Conservation (phyloP, 37 sponge, comb jelly and placozoan genomes). For the Mnemiopsis leidyi region DNA sequence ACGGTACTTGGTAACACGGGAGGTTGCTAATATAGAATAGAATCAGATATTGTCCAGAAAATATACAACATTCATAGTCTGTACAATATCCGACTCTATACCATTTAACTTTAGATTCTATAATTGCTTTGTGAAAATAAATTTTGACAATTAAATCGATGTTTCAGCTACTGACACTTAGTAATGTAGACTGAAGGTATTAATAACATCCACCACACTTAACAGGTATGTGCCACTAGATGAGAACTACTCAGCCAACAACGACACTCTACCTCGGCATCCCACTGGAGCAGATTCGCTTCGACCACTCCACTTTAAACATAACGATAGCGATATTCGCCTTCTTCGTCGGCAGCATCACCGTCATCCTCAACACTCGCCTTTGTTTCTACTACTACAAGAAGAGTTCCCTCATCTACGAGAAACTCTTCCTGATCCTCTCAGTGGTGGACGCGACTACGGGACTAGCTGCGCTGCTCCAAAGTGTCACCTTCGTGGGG, state of each 20-base stretch:
- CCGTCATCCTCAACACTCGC: not conserved
- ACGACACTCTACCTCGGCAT: not conserved
- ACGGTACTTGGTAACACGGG: too few relatives aligned
- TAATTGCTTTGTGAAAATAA: too few relatives aligned
- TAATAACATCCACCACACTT: too few relatives aligned
- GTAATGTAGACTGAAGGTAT: too few relatives aligned
- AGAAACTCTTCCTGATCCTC: slow-evolving; percentile 13
- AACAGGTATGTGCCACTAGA: not conserved
- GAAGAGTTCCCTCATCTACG: not conserved
- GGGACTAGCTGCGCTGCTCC: not conserved
- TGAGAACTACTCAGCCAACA: not conserved
- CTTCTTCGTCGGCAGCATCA: not conserved
- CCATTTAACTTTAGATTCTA: too few relatives aligned
- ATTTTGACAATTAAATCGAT: too few relatives aligned
- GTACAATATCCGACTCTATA: too few relatives aligned
- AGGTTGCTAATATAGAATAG: too few relatives aligned
- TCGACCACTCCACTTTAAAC: not conserved
- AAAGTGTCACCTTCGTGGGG: not conserved
- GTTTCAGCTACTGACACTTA: too few relatives aligned
- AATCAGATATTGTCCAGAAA: too few relatives aligned
- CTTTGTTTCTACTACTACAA: not conserved
- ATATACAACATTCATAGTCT: too few relatives aligned
- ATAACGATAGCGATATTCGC: not conserved
- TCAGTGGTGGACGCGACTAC: not conserved
- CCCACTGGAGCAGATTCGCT: not conserved